Conservation (phyloP, 2,797 vertebrate species). For the Pseudopleuronectes americanus region DNA sequence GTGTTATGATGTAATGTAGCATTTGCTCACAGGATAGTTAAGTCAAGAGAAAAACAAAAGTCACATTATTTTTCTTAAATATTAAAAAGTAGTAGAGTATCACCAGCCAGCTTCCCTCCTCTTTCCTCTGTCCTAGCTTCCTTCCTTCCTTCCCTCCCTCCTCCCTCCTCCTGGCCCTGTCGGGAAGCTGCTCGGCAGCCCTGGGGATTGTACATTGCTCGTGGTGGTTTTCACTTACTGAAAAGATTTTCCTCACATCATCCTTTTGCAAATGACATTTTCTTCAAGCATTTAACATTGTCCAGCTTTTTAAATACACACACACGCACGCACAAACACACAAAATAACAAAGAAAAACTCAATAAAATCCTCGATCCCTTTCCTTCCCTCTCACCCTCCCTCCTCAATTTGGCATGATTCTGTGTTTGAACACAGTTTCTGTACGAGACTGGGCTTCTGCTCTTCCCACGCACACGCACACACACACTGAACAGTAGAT, state of each 20-base stretch:
- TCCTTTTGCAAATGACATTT: constrained; percentile 71
- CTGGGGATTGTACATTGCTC: constrained; percentile 87
- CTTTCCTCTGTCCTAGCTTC: constrained; percentile 37
- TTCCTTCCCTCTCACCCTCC: constrained; percentile 69
- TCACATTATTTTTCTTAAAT: constrained; percentile 80
- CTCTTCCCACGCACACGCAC: constrained; percentile 13
- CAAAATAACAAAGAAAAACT: constrained; percentile 19
- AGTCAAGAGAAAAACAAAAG: constrained; percentile 75
- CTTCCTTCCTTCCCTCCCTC: constrained; percentile 38
- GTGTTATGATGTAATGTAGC: constrained; percentile 69
- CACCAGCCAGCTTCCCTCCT: constrained; percentile 74
- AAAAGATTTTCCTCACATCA: constrained; percentile 72
- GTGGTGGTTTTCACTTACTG: constrained; percentile 71
- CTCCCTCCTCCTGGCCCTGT: constrained; percentile 71
- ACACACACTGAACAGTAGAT: constrained; percentile 52
- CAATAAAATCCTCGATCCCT: constrained; percentile 68
- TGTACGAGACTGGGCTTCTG: constrained; percentile 57
- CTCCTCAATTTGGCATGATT: constrained; percentile 83
- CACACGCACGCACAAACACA: constrained; percentile 49
- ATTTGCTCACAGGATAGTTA: constrained; percentile 82
- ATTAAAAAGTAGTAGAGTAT: constrained; percentile 83
- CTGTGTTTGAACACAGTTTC: constrained; percentile 61
- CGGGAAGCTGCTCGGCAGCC: constrained; percentile 79
- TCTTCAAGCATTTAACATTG: constrained; percentile 83
- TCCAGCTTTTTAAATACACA: constrained; percentile 81